Evolutionary conservation across 2,888 invertebrate genomes (phyloP), one percentile per base, ranked within the genome.

Genomic region (Podotricha telesiphe): DNA sequence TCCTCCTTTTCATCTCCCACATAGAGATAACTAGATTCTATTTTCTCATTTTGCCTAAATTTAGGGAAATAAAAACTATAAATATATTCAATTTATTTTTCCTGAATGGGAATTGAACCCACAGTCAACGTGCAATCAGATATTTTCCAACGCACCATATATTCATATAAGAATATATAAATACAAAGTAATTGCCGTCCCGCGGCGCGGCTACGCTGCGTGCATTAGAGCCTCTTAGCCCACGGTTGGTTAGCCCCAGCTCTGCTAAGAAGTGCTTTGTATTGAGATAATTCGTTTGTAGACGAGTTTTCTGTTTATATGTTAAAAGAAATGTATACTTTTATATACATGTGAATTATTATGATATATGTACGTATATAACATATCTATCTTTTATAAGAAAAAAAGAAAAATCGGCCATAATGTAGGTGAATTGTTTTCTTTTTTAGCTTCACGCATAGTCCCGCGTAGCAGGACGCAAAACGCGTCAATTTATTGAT

Each of bases 181-280:
- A 19, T 28, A 13, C 59, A 40, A 62, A 67, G 63, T 58, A 62
- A 69, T 68, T 65, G 69, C 28, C 50, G 19, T 63, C 63, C 56
- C 67, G 56, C 51, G 53, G 65, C 40, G 70, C 50, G 48, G 61
- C 40, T 65, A 72, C 72, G 72, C 65, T 63, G 74, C 62, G 70
- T 70, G 69, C 73, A 72, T 72, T 72, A 74, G 65, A 73, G 58
- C 58, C 65, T 68, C 47, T 51, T 51, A 42, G 34, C 53, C 55
- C 55, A 75, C 59, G 74, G 73, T 73, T 77, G 74, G 73, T 71
- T 74, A 71, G 59, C 56, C 72, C 56, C 59, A 42, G 8, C 59
- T 34, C 34, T 62, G 62, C 13, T 48, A 47, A 62, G 37, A 70
- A 72, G 67, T 63, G 65, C 66, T 71, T 65, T n/a, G 58, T 51